A percentile compares a stretch with the other conserved stretches of the same genome.
Evolutionary conservation across 2,113 vertebrate genomes (phyloP).

Genomic region (Furnarius figulus): DNA sequence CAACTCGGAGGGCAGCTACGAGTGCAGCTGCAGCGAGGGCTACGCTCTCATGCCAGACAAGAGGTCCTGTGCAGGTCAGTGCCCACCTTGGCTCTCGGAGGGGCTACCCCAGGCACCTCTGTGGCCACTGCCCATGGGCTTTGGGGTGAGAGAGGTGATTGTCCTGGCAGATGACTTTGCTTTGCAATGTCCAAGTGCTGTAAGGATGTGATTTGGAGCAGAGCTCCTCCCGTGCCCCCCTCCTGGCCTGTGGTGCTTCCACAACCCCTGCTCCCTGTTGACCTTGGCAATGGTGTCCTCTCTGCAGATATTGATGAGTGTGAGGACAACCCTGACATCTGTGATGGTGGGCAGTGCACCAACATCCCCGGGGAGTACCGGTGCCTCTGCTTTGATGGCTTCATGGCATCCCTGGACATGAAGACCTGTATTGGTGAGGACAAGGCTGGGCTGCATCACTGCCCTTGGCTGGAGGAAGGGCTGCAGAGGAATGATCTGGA

Average conservation of each 20-base stretch:
- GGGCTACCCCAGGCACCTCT: background rate
- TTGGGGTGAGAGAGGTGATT: background rate
- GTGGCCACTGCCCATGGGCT: too few species aligned
- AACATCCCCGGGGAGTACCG: slow-evolving; percentile 90
- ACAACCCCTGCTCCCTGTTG: rapidly evolving
- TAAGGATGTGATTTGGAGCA: rapidly evolving
- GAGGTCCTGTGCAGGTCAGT: slow-evolving; percentile 85
- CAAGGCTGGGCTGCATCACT: rapidly evolving
- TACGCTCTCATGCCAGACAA: slow-evolving; percentile 88
- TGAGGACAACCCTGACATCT: slow-evolving; percentile 88
- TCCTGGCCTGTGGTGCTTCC: background rate
- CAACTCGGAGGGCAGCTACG: slow-evolving; percentile 92
- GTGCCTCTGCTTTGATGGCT: slow-evolving; percentile 90
- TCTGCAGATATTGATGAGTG: slow-evolving; percentile 71
- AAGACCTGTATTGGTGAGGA: slow-evolving; percentile 87
- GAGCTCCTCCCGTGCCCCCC: background rate
- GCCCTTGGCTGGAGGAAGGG: background rate
- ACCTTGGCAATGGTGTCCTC: background rate
- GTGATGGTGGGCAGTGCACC: slow-evolving; percentile 89
- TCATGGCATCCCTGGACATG: slow-evolving; percentile 89
- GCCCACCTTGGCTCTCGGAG: rapidly evolving
- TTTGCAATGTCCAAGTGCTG: background rate
- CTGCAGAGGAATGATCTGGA: background rate
- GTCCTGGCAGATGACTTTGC: background rate
- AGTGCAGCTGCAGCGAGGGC: slow-evolving; percentile 88